Evolutionary conservation across 2,888 invertebrate species (phyloP).

Genomic region (Dynastes grantii): DNA sequence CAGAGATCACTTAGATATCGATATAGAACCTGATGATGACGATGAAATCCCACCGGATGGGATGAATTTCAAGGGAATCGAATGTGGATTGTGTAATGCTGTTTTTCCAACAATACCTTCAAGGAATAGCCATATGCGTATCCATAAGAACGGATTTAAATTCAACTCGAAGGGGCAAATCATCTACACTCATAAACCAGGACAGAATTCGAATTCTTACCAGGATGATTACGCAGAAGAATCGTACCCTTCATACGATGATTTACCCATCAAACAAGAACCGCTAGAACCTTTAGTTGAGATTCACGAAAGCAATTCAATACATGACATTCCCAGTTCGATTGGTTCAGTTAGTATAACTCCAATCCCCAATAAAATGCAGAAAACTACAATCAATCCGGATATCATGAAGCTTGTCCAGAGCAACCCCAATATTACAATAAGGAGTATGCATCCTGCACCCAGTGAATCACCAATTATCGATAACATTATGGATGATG

Average conservation of each 20-base stretch:
- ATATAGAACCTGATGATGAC: constrained; percentile 56
- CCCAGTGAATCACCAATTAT: constrained; percentile 35
- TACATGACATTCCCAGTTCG: constrained; percentile 54
- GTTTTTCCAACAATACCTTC: constrained; percentile 69
- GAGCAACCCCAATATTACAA: constrained; percentile 69
- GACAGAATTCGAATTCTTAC: constrained; percentile 36
- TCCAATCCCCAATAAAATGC: constrained; percentile 65
- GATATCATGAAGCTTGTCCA: constrained; percentile 68
- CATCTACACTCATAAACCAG: constrained; percentile 40
- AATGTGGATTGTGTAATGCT: constrained; percentile 68
- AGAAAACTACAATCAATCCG: constrained; percentile 60
- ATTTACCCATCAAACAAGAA: constrained; percentile 60
- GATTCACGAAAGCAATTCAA: constrained; percentile 64
- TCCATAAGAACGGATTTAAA: constrained; percentile 65
- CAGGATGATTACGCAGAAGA: constrained; percentile 33
- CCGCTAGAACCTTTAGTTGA: constrained; percentile 68
- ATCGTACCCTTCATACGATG: constrained; percentile 44
- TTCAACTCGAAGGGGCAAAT: constrained; percentile 39
- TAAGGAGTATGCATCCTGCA: constrained; percentile 61
- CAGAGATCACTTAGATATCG: constrained; percentile 60
- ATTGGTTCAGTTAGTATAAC: constrained; percentile 67
- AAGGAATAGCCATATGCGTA: constrained; percentile 69
- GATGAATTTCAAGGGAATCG: constrained; percentile 61
- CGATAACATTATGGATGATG: constrained; percentile 54
- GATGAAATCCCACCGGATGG: constrained; percentile 35